Base-by-base conservation (phyloP, 2,888 invertebrate species). In the Euphydryas editha region DNA sequence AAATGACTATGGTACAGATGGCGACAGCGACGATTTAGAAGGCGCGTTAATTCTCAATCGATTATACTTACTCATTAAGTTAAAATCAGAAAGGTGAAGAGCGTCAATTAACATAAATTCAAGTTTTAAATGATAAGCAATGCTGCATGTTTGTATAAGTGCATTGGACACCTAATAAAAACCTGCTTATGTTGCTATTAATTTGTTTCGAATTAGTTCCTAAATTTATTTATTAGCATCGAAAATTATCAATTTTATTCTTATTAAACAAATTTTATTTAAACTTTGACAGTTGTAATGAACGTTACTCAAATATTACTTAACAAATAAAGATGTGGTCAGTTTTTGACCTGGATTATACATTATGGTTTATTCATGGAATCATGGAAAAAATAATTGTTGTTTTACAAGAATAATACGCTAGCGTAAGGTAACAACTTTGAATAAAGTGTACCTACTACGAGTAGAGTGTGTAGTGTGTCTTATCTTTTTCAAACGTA, bases 1-100 rank as follows among this genome's bases (percentile, higher is more conserved):
- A 78, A 81, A 79, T 80, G 80, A 74, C 75, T 73, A 71, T 66
- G 67, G 59, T 66, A 67, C 63, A 59, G 58, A 65, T 65, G 70
- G 70, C 70, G 59, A 65, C 70, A 59, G 49, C 67, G 65, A 65
- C 56, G 68, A 66, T 71, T 72, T 71, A 70, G 69, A 65, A 67
- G 71, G 68, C 67, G 69, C 70, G 72, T 74, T 73, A 73, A 72
- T 75, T 73, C 60, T 64, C 70, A 69, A 73, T 72, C 73, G 75
- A 73, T 73, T 74, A 73, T 68, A 69, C 67, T 70, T 68, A 69
- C 67, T 70, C 62, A 71, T 72, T 69, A 65, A 67, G 47, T 65
- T 49, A 24, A 68, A 65, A 68, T 66, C 63, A 61, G 58, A 68
- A 69, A 67, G 66, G 64, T 63, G 61, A 68, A 68, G 46, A 66